Evolutionary conservation across 2,113 vertebrate genomes (phyloP), one percentile per base, ranked within the genome.

Genomic region (Cyanoliseus patagonus): DNA sequence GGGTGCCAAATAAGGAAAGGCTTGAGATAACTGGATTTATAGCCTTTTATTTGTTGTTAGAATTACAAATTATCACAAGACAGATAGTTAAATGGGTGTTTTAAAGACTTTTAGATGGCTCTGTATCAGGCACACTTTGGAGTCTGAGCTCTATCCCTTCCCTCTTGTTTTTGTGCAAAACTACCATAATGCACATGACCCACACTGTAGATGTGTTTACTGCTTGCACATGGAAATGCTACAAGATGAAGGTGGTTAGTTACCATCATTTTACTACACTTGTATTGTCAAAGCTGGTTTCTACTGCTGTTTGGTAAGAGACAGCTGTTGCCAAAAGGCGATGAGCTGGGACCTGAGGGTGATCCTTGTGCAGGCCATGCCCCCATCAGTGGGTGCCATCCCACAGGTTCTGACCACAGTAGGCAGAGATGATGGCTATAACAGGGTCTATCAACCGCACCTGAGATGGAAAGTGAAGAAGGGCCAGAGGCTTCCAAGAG

Each of bases 331-430:
- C 51, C 23, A 67, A 75, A 85, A 47, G 7, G 7, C 4, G 8
- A 9, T 3, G 11, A 59, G 37, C 51, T 67, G n/a, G 14, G 12
- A 72, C 28, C 7, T 9, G 10, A 22, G 20, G 35, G 13, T 55
- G 16, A 39, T 7, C 11, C 14, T 31, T 66, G 37, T 0, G 3
- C 16, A 39, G 23, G 20, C 51, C 37, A 8, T 9, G 9, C 6
- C 14, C 49, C 62, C 57, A 5, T 10, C 1, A 0, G 22, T 10
- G 13, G 42, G 8, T 59, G 31, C n/a, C 2, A 1, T 39, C 51
- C 27, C 41, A 27, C 41, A 23, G 67, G 4, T 13, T 37, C 75
- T 79, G 86, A 39, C 25, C 18, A 23, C 0, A 0, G 22, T 17
- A 19, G 42, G 39, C 57, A 80, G 67, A 86, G 42, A 33, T 2